phyloP scores from a whole-genome alignment of 2,888 invertebrate species.

The Troides aeacus region DNA sequence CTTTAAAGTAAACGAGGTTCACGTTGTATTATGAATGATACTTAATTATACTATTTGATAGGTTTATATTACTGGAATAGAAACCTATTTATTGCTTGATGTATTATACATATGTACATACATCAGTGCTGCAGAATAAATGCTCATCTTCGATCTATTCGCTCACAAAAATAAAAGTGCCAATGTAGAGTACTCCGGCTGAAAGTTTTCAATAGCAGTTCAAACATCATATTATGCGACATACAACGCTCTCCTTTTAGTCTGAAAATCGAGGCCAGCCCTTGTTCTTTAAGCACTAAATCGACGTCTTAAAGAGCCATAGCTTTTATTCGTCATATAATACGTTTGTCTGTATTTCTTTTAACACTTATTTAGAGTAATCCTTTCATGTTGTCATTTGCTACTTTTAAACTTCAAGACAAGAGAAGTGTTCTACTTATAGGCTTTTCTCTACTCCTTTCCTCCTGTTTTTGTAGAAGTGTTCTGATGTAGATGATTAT shows the following conservation, averaged over 20 bases:
- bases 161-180: conserved; percentile 25
- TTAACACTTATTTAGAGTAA: too few relatives aligned
- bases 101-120: background rate
- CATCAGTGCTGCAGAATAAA: background rate
- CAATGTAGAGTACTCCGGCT: conserved; percentile 25
- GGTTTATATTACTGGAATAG: too few relatives aligned
- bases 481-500: too few relatives aligned
- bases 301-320: conserved; percentile 19
- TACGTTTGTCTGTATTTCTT: background rate
- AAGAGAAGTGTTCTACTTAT: too few relatives aligned
- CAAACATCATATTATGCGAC: conserved; percentile 74
- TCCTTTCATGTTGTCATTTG: too few relatives aligned
- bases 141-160: conserved; percentile 16
- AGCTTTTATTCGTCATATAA: background rate
- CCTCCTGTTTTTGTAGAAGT: too few relatives aligned
- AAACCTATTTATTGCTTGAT: too few relatives aligned
- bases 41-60: too few relatives aligned
- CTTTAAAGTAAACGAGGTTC: too few relatives aligned
- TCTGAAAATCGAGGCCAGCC: conserved; percentile 40
- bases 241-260: conserved; percentile 73
- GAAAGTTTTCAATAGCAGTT: conserved; percentile 77
- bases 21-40: too few relatives aligned
- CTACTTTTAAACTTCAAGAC: too few relatives aligned
- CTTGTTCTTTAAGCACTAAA: conserved; percentile 30
- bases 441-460: too few relatives aligned